Conservation (phyloP, 2,888 invertebrate genomes). For the Euspilapteryx auroguttella region DNA sequence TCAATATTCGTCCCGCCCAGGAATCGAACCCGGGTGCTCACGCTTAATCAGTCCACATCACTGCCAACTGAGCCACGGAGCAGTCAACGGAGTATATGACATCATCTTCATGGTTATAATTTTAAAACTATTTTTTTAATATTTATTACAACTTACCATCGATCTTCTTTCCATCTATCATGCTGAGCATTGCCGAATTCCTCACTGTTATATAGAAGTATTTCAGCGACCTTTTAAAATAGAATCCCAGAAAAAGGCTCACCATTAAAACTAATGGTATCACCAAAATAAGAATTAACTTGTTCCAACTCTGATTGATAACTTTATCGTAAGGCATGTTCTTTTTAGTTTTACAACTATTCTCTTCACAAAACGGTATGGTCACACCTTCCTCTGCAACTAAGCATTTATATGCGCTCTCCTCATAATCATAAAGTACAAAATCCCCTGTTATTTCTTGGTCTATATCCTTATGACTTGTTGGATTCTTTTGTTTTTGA, state of each 20-base stretch:
- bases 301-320: slow-evolving; percentile 10
- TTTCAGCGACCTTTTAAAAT: slow-evolving; percentile 53
- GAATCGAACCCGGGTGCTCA: no score
- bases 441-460: slow-evolving; percentile 15
- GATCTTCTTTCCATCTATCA: no score
- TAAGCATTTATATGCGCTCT: slow-evolving; percentile 19
- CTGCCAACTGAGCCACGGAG: no score
- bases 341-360: slow-evolving; percentile 14
- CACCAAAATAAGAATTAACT: slow-evolving; percentile 15
- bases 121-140: no score
- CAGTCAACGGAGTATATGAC: no score
- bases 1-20: no score
- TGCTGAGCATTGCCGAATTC: slow-evolving; percentile 57
- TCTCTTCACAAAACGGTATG: slow-evolving; percentile 12
- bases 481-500: no score
- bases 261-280: slow-evolving; percentile 20
- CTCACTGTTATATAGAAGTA: slow-evolving; percentile 62
- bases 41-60: no score
- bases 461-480: slow-evolving; percentile 8
- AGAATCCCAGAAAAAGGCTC: slow-evolving; percentile 12
- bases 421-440: slow-evolving; percentile 21
- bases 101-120: no score
- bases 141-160: no score
- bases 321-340: slow-evolving; percentile 11
- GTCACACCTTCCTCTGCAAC: slow-evolving; percentile 14